Evolutionary conservation across 2,797 vertebrate genomes (phyloP), one percentile per base, ranked within the genome.

Genomic region (Distichodus sexfasciatus): DNA sequence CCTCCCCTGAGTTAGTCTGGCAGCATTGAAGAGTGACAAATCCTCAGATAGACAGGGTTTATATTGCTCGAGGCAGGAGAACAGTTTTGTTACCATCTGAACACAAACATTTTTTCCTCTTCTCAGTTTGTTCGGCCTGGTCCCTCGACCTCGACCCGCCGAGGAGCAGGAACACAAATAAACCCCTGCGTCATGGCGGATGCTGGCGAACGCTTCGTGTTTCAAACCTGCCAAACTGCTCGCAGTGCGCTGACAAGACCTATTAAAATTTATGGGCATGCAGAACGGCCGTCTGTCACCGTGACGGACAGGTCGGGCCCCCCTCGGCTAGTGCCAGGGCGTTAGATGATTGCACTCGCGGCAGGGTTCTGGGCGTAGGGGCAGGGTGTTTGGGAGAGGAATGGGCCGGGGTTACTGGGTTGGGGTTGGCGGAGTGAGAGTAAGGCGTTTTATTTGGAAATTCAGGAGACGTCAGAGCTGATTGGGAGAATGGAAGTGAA

Each of bases 181-280:
- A 85, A 79, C 69, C 71, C 58, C 77, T 60, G 73, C 44, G 41
- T 76, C 46, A 6, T 54, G 43, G 36, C 65, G 71, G 75, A 80
- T 74, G 78, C 81, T 67, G 72, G 48, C 28, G 31, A 28, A 33
- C n/a, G 38, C 58, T 60, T 55, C 82, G 79, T 76, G 82, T 79
- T 80, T 74, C 71, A 63, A 84, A 87, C 83, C 84, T 86, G 87
- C 79, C 72, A 84, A 80, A 79, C 80, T 74, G 81, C 86, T 83
- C 81, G 75, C 79, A 80, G 79, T 66, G 66, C 72, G 71, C 82
- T 89, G 88, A 90, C 88, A 89, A 87, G 86, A 88, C 74, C 81
- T 84, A 86, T 91, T 90, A 91, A 90, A 88, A 85, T 91, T 91
- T 90, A 90, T 85, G 85, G 85, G 84, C 78, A 50, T 79, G 83